These are phyloP conservation scores for Morpho helenor DNA, from an alignment of 2,888 invertebrate species.

Conservation along the genomic window DNA sequence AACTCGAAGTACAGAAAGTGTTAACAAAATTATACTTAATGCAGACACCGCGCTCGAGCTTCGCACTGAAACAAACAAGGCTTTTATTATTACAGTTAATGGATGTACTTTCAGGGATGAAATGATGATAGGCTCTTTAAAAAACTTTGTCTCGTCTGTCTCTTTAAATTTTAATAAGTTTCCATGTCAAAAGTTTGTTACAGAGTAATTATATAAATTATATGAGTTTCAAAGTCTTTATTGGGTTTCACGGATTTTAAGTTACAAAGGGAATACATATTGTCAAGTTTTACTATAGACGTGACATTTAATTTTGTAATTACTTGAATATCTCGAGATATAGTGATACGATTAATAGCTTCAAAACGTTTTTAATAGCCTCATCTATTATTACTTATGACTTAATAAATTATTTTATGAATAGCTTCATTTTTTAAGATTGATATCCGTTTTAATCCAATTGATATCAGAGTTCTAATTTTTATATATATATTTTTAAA, in stretches of 20 bases:
- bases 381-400: too few relatives aligned
- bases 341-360: too few relatives aligned
- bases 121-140: conserved; percentile 29
- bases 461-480: too few relatives aligned
- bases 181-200: conserved; percentile 16
- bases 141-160: conserved; percentile 19
- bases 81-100: conserved; percentile 33
- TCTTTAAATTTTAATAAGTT: conserved; percentile 24
- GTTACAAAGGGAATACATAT: not conserved
- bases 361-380: too few relatives aligned
- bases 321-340: too few relatives aligned
- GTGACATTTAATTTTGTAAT: too few relatives aligned
- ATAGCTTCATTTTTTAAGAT: too few relatives aligned
- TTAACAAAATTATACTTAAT: conserved; percentile 63
- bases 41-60: conserved; percentile 55
- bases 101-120: conserved; percentile 26
- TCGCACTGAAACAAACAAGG: conserved; percentile 68
- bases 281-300: too few relatives aligned
- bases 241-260: conserved; percentile 14
- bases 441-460: too few relatives aligned
- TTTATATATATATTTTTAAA: too few relatives aligned
- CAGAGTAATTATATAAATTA: conserved; percentile 12
- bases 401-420: too few relatives aligned
- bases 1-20: conserved; percentile 56
- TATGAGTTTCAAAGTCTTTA: conserved; percentile 11